Conservation (phyloP, 2,888 invertebrate genomes). For the Tachina grossa region DNA sequence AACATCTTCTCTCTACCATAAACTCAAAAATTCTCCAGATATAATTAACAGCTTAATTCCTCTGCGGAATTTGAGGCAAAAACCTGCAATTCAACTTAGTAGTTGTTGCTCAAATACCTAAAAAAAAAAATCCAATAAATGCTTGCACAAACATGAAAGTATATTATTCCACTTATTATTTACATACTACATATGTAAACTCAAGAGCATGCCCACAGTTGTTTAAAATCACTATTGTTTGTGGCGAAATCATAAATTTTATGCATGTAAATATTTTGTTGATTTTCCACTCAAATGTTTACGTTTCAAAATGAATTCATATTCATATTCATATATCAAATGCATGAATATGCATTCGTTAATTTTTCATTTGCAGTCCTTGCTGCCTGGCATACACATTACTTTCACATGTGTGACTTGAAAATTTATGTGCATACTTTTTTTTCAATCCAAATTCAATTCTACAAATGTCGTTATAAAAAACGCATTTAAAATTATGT, state of each 20-base stretch:
- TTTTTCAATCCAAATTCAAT: slow-evolving; percentile 34
- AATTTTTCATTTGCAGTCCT: slow-evolving; percentile 7
- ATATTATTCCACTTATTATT: background rate
- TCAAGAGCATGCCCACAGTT: background rate
- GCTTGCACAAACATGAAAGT: slow-evolving; percentile 3
- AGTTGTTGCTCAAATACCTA: no score
- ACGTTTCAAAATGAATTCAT: background rate
- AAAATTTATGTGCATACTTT: slow-evolving; percentile 13
- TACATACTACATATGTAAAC: background rate
- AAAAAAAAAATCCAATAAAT: slow-evolving; percentile 12
- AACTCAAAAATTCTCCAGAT: no score
- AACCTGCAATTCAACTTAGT: no score
- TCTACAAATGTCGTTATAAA: slow-evolving; percentile 4
- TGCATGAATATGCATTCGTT: slow-evolving; percentile 17
- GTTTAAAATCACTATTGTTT: slow-evolving; percentile 1
- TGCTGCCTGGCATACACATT: slow-evolving; percentile 40
- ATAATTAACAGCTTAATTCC: no score
- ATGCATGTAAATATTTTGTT: background rate
- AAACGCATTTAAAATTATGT: slow-evolving; percentile 4
- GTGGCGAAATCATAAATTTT: background rate
- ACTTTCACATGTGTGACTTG: slow-evolving; percentile 59
- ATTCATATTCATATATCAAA: background rate
- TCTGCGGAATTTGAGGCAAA: background rate
- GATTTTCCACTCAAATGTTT: background rate
- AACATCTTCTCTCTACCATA: no score